Conservation (phyloP, 2,888 invertebrate genomes). For the Diaphora mendica region DNA sequence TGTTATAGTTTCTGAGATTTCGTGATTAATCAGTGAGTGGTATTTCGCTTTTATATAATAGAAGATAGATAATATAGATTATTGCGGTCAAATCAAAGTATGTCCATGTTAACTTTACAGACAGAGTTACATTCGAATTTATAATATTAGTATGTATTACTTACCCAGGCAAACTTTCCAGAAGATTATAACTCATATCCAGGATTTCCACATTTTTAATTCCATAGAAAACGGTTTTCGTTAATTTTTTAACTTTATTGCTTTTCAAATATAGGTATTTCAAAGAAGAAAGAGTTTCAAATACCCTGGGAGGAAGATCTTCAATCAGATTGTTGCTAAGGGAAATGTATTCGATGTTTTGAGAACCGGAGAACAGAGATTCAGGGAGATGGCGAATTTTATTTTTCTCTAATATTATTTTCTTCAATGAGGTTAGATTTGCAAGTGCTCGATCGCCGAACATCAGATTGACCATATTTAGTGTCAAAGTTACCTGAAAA, state of each 20-base stretch:
- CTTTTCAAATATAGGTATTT: slow-evolving; percentile 39
- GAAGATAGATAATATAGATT: no score
- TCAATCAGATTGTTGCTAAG: slow-evolving; percentile 28
- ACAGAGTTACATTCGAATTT: no score
- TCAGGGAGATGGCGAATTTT: slow-evolving; percentile 17
- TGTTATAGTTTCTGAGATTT: no score
- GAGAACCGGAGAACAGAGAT: slow-evolving; percentile 22
- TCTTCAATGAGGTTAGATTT: slow-evolving; percentile 31
- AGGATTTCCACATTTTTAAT: slow-evolving; percentile 28
- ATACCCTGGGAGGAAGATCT: slow-evolving; percentile 16
- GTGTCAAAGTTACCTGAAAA: slow-evolving; percentile 34
- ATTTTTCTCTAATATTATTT: background rate
- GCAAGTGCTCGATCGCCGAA: slow-evolving; percentile 18
- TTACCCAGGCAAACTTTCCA: slow-evolving; percentile 40
- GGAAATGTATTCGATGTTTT: background rate
- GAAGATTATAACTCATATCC: slow-evolving; percentile 30
- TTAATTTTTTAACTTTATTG: slow-evolving; percentile 29
- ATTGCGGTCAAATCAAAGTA: no score
- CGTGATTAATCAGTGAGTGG: no score
- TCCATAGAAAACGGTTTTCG: background rate
- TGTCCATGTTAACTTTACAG: no score
- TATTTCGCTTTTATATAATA: no score
- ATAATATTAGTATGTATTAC: slow-evolving; percentile 17
- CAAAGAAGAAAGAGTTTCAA: slow-evolving; percentile 23
- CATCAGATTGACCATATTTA: background rate